Evolutionary conservation across 2,797 vertebrate species (phyloP), one percentile per base, ranked within the genome.

Genomic region (Rhinoraja longicauda): DNA sequence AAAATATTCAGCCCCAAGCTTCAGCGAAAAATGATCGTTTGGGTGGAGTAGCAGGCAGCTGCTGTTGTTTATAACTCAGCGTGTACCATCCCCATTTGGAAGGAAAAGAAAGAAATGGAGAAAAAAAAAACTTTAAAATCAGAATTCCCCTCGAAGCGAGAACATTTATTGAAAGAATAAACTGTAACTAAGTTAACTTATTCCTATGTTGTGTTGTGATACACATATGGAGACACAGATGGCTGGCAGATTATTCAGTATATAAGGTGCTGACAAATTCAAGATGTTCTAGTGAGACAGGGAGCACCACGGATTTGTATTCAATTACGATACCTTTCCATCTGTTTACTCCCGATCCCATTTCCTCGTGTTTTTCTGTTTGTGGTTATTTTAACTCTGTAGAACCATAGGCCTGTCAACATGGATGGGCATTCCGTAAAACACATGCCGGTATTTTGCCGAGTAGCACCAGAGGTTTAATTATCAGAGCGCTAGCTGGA

Each of bases 211-310:
- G 36, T 90, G 64, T 91, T 72, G 32, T 24, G 32, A 72, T 91
- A 32, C 67, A 72, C 36, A 72, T 91, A 91, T 91, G 67, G 90
- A 73, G 59, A 21, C 36, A 91, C 90, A 91, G 90, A 91, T 91
- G 90, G 36, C 36, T 91, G 32, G 24, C 24, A 91, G 4, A 26
- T 73, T 91, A 73, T 73, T 91, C 90, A 73, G 9, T 39, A 45
- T 53, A 73, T 53, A 91, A 72, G 90, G 21, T 91, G 90, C 67
- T 73, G 64, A 53, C 67, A 91, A 36, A 67, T 73, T 72, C 90
- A 91, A 53, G 90, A 91, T 73, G 67, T 91, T 73, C 21, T 0
- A 53, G 64, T 53, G 67, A 73, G 70, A 45, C 67, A 29, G 32
- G 67, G 67, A 73, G 36, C 90, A 45, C 67, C 12, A 53, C 91